Evolutionary conservation across 2,888 invertebrate species (phyloP), one percentile per base, ranked within the genome.

Genomic region (Euproctis similis): DNA sequence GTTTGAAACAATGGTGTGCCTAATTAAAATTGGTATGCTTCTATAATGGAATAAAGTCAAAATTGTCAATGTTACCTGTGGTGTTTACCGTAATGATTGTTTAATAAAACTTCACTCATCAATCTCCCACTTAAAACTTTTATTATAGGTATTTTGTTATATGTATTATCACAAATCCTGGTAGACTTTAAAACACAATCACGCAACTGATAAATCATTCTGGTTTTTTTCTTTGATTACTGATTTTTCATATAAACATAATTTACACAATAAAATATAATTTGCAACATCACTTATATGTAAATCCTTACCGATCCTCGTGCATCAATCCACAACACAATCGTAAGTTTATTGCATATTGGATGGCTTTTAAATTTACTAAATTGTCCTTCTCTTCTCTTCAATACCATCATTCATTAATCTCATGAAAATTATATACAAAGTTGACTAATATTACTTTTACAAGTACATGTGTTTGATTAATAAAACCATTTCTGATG

Each of bases 81-180:
- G 35, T 52, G 53, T 48, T 81, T 80, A 81, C 81, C 81, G 80
- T 65, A 26, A 42, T 36, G 37, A 58, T 65, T 57, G 64, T 55
- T 54, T 72, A 85, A 85, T 85, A 82, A 85, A 85, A 85, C 84
- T 77, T 74, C 84, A 76, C 73, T 72, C 58, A 52, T 62, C 78
- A 73, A 80, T 81, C 84, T 85, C 82, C 85, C 85, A 85, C 85
- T 84, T 85, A 82, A 84, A 85, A 82, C 82, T 84, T 85, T 85
- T 84, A 84, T 85, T 85, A 85, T 80, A 82, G 77, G 80, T 82
- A 85, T 74, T 85, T 88, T 88, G 88, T 88, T 88, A 88, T 88
- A 88, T 87, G 87, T 88, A 87, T 88, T 88, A 89, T 89, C 89
- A 89, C 89, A 89, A 88, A 88, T 88, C 88, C 87, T 88, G 88